Conservation (phyloP, 2,888 invertebrate species). For the Tanypteryx hageni region DNA sequence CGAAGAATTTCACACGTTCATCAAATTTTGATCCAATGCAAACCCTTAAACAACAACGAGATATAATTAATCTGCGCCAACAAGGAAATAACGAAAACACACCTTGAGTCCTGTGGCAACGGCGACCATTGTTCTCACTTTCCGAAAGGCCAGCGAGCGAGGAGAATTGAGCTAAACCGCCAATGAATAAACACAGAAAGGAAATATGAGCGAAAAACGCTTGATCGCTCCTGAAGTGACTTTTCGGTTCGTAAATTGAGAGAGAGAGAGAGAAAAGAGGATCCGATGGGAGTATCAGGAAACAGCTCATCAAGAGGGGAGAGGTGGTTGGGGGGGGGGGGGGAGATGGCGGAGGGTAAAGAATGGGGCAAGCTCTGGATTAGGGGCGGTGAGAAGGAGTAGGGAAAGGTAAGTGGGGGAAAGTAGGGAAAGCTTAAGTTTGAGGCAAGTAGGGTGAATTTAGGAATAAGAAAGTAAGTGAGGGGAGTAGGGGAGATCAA, state of each 20-base stretch:
- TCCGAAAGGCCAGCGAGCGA: no score
- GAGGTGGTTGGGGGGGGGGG: not conserved
- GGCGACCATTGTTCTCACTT: no score
- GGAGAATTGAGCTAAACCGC: no score
- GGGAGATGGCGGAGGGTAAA: not conserved
- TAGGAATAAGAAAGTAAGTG: no score
- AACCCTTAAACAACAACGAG: no score
- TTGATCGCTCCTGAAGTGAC: constrained; percentile 42
- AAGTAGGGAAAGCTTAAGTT: not conserved
- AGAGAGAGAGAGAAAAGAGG: not conserved
- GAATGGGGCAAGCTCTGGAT: not conserved
- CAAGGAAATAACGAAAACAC: no score
- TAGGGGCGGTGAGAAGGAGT: not conserved
- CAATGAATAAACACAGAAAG: not conserved
- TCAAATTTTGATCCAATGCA: no score
- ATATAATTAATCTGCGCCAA: no score
- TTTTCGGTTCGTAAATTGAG: constrained; percentile 27
- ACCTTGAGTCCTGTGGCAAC: no score
- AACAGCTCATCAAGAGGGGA: not conserved
- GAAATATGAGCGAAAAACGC: constrained; percentile 14
- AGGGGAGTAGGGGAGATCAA: no score
- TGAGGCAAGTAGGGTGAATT: not conserved
- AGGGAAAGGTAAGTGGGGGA: not conserved
- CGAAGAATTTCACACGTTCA: no score
- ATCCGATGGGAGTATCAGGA: not conserved